Evolutionary conservation across 2,888 invertebrate species (phyloP).

Genomic region (Mamestra brassicae): DNA sequence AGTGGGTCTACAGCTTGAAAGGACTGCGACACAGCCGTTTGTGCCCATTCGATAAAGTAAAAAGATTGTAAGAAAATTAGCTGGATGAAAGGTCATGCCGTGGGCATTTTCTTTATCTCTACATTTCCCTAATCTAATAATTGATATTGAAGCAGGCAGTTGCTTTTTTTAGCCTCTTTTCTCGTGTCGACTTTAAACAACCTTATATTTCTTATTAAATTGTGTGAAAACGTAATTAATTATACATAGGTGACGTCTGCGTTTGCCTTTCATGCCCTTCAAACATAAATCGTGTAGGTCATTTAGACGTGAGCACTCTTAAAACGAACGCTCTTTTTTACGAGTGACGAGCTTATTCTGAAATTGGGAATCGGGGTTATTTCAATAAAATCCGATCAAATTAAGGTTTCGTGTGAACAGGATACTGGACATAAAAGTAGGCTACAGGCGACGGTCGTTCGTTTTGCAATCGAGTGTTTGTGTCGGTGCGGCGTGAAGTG

Average conservation of each 20-base stretch:
- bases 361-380: slow-evolving; percentile 70
- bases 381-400: slow-evolving; percentile 75
- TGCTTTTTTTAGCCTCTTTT: slow-evolving; percentile 6
- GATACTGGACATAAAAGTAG: slow-evolving; percentile 78
- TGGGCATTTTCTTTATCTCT: slow-evolving; percentile 30
- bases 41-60: slow-evolving; percentile 62
- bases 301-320: slow-evolving; percentile 63
- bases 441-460: slow-evolving; percentile 73
- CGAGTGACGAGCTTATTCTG: slow-evolving; percentile 64
- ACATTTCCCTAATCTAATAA: slow-evolving; percentile 35
- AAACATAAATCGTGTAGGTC: slow-evolving; percentile 65
- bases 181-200: neutral
- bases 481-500: slow-evolving; percentile 80
- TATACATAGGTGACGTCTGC: slow-evolving; percentile 35
- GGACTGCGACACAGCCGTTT: slow-evolving; percentile 55
- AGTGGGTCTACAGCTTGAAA: slow-evolving; percentile 59
- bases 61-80: slow-evolving; percentile 61
- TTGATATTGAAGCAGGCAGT: slow-evolving; percentile 26
- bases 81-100: slow-evolving; percentile 25
- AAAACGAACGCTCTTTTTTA: slow-evolving; percentile 65
- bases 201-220: slow-evolving; percentile 2
- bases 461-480: slow-evolving; percentile 84
- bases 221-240: slow-evolving; percentile 45
- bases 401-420: slow-evolving; percentile 77
- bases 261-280: slow-evolving; percentile 64